Conservation (phyloP, 2,797 vertebrate species). For the Synaphobranchus kaupii region DNA sequence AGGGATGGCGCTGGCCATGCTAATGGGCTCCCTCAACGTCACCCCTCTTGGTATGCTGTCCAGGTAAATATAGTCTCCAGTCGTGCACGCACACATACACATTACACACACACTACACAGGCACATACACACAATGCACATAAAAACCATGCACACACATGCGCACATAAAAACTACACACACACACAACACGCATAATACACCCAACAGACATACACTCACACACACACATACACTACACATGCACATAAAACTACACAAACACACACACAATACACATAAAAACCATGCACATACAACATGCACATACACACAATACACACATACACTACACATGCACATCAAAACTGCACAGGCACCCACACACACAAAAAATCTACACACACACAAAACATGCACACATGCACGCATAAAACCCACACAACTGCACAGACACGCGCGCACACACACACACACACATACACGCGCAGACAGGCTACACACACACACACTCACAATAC, state of each 20-base stretch:
- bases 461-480: too few species aligned
- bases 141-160: conserved; percentile 7
- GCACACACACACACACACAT: too few species aligned
- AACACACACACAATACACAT: not conserved
- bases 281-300: not conserved
- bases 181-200: not conserved
- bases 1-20: conserved; percentile 97
- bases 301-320: not conserved
- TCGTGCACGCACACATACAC: conserved; percentile 30
- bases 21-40: conserved; percentile 98
- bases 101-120: conserved; percentile 2
- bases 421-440: too few species aligned
- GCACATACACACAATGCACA: not conserved
- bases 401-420: too few species aligned
- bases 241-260: not conserved
- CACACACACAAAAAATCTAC: not conserved
- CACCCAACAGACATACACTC: conserved; percentile 94
- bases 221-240: conserved; percentile 51
- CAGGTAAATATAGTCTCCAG: conserved; percentile 69
- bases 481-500: too few species aligned
- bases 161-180: not conserved
- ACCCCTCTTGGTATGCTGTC: conserved; percentile 96
- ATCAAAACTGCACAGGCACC: not conserved
- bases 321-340: conserved; percentile 24
- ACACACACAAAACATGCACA: not conserved